phyloP scores from a whole-genome alignment of 1,140 invertebrate genomes.

The Rhopalosiphum padi region DNA sequence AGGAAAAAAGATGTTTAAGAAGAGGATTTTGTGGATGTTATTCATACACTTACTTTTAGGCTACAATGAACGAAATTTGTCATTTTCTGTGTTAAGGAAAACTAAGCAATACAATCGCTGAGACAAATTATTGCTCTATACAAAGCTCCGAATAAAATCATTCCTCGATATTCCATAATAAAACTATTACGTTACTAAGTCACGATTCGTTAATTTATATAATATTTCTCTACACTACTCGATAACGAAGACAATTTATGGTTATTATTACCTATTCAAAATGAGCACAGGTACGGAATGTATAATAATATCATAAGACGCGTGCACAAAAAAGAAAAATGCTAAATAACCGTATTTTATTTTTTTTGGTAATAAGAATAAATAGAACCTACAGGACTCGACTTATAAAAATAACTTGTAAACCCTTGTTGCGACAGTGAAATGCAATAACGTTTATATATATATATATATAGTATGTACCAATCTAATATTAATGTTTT shows the following conservation, averaged over 20 bases:
- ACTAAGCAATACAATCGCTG: not conserved
- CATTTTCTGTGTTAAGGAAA: not conserved
- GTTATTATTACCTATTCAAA: not conserved
- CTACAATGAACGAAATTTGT: not conserved
- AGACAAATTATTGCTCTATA: not conserved
- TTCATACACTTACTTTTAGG: not conserved
- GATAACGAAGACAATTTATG: not conserved
- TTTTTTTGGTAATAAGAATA: not conserved
- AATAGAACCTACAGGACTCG: not conserved
- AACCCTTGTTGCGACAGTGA: not conserved
- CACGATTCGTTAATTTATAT: not conserved
- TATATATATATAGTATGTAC: too few relatives aligned
- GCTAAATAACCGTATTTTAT: not conserved
- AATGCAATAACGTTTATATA: too few relatives aligned
- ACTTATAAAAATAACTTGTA: not conserved
- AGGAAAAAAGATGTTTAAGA: not conserved
- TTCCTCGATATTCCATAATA: not conserved
- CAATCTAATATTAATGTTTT: not conserved
- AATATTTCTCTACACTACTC: not conserved
- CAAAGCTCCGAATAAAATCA: not conserved
- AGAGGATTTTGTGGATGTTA: not conserved
- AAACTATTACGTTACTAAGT: slow-evolving; percentile 10
- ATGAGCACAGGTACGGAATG: not conserved
- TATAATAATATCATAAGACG: too few relatives aligned
- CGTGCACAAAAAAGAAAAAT: too few relatives aligned